A percentile compares a stretch with the other conserved stretches of the same genome.
These are phyloP conservation scores for Centropristis striata DNA, from an alignment of 2,113 vertebrate species.

Conservation along the genomic window DNA sequence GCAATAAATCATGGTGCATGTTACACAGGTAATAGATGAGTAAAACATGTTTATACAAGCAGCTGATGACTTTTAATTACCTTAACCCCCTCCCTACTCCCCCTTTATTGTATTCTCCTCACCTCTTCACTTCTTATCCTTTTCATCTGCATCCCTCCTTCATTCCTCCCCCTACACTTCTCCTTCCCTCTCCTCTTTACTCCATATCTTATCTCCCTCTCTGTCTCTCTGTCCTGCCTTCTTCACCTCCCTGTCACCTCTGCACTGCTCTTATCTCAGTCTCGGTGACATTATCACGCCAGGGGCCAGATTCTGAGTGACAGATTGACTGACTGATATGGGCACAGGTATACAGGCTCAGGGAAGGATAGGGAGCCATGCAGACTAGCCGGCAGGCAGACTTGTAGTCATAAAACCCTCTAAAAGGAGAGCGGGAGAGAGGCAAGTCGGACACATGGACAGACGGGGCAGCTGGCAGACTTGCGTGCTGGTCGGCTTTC, in stretches of 20 bases:
- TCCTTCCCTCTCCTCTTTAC: background rate
- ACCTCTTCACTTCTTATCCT: background rate
- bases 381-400: slow-evolving; percentile 22
- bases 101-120: background rate
- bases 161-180: background rate
- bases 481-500: slow-evolving; percentile 10
- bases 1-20: background rate
- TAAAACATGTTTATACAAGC: background rate
- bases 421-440: slow-evolving; percentile 14
- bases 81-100: background rate
- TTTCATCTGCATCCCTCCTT: slow-evolving; percentile 15
- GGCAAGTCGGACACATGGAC: slow-evolving; percentile 8
- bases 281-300: slow-evolving; percentile 37
- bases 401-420: slow-evolving; percentile 33
- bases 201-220: slow-evolving; percentile 13
- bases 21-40: background rate
- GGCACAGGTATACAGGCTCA: slow-evolving; percentile 18
- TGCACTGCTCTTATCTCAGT: slow-evolving; percentile 55
- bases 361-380: slow-evolving; percentile 9
- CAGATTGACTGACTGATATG: slow-evolving; percentile 44
- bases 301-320: slow-evolving; percentile 40
- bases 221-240: background rate
- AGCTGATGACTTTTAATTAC: slow-evolving; percentile 9
- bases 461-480: slow-evolving; percentile 41
- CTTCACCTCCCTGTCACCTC: slow-evolving; percentile 35